A percentile compares a stretch with the other conserved stretches of the same genome.
Evolutionary conservation across 92 coral and sea anemone genomes (phyloP).

Genomic region (Palythoa grandiflora): DNA sequence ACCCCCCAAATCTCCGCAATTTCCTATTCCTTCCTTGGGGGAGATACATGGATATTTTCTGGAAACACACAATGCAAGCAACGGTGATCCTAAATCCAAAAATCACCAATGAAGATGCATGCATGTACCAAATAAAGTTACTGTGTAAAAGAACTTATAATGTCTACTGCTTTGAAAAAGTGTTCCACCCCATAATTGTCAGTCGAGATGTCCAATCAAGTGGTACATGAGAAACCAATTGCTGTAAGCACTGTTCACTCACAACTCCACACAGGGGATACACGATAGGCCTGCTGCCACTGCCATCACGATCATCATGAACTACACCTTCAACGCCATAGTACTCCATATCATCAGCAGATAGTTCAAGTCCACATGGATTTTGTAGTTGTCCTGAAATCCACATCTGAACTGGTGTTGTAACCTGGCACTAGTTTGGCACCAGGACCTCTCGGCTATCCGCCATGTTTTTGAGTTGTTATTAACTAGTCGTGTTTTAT

Average conservation of each 20-base stretch:
- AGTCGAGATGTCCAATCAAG: conserved; percentile 29
- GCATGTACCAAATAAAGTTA: conserved; percentile 16
- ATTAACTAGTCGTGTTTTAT: too few species aligned
- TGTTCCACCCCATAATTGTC: conserved; percentile 65
- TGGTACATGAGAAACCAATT: conserved; percentile 58
- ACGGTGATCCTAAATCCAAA: conserved; percentile 11
- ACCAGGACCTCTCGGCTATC: too few species aligned
- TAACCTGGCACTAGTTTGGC: too few species aligned
- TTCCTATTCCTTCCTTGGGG: neutral
- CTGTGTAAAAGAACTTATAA: conserved; percentile 37
- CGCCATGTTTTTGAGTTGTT: too few species aligned
- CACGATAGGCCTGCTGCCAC: conserved; percentile 65
- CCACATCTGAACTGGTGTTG: conserved; percentile 75
- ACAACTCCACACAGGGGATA: conserved; percentile 36
- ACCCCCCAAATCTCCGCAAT: too few species aligned
- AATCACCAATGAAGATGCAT: conserved; percentile 15
- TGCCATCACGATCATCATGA: conserved; percentile 47
- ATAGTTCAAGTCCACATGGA: conserved; percentile 67
- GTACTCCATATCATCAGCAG: conserved; percentile 45
- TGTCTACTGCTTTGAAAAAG: conserved; percentile 60
- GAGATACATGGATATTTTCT: conserved; percentile 13
- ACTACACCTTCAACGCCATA: conserved; percentile 70
- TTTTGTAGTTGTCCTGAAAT: conserved; percentile 75
- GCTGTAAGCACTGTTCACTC: conserved; percentile 44
- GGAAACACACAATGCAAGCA: conserved; percentile 17